Percentiles rank a stretch among this genome's conserved stretches.
These are phyloP conservation scores for Loripinus fragilis DNA, from an alignment of 2,888 invertebrate genomes.

Conservation along the genomic window DNA sequence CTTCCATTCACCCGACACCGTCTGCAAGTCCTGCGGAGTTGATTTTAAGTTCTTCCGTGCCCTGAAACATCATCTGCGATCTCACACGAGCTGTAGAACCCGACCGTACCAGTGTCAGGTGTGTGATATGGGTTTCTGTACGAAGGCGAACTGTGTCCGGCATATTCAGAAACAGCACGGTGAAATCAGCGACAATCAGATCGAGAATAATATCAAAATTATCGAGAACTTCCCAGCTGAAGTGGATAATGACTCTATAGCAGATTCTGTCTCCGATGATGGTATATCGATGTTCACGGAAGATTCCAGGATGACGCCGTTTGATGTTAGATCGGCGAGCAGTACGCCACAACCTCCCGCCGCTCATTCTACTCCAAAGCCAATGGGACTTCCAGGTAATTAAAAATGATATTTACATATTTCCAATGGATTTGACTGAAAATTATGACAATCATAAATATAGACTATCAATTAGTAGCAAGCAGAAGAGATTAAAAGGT, in stretches of 20 bases:
- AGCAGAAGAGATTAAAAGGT: too few relatives aligned
- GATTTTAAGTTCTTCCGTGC: conserved; percentile 83
- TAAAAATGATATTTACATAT: too few relatives aligned
- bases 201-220: conserved; percentile 74
- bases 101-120: conserved; percentile 82
- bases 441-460: too few relatives aligned
- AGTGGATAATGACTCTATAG: conserved; percentile 52
- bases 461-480: too few relatives aligned
- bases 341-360: conserved; percentile 60
- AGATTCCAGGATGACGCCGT: conserved; percentile 39
- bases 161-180: conserved; percentile 83
- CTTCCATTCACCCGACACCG: conserved; percentile 81
- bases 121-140: conserved; percentile 83
- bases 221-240: conserved; percentile 60
- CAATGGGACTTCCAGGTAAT: conserved; percentile 29
- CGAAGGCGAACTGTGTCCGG: conserved; percentile 82
- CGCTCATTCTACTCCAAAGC: conserved; percentile 64
- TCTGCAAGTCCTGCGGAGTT: conserved; percentile 84
- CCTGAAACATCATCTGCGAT: conserved; percentile 83
- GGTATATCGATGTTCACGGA: conserved; percentile 56
- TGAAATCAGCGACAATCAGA: conserved; percentile 70
- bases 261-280: conserved; percentile 61
- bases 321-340: conserved; percentile 34
- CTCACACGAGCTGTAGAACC: conserved; percentile 80
- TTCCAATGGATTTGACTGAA: too few relatives aligned